A percentile compares a stretch with the other conserved stretches of the same genome.
Conservation (phyloP, 2,888 invertebrate species). For the Perizoma affinitatum region DNA sequence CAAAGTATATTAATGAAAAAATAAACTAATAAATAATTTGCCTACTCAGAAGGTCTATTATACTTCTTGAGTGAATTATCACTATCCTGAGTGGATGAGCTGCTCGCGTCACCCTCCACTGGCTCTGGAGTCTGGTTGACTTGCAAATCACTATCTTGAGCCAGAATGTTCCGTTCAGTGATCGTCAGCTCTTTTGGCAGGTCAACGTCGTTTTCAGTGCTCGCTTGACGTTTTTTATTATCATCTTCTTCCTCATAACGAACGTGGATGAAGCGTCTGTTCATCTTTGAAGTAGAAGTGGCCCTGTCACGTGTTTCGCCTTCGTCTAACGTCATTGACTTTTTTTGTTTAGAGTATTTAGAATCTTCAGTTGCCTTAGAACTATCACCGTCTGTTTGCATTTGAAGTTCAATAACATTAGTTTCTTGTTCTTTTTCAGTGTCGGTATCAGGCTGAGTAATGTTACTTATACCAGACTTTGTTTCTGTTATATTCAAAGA, state of each 20-base stretch:
- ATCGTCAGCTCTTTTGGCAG: background rate
- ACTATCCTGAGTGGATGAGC: constrained; percentile 5
- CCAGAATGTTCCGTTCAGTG: constrained; percentile 8
- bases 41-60: constrained; percentile 8
- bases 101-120: background rate
- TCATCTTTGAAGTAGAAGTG: constrained; percentile 29
- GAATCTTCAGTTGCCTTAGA: background rate
- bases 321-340: background rate
- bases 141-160: constrained; percentile 12
- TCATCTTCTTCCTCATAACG: constrained; percentile 39
- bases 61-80: constrained; percentile 5
- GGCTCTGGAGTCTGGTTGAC: constrained; percentile 4
- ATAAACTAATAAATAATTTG: background rate
- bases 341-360: background rate
- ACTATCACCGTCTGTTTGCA: constrained; percentile 3
- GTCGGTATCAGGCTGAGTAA: background rate
- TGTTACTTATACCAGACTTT: constrained; percentile 2
- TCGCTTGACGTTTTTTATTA: constrained; percentile 1
- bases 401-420: constrained; percentile 4
- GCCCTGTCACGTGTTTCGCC: constrained; percentile 9
- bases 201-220: constrained; percentile 1
- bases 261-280: constrained; percentile 31
- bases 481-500: constrained; percentile 36
- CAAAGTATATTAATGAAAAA: background rate
- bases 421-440: constrained; percentile 3